phyloP scores from a whole-genome alignment of 2,888 invertebrate species.

The Proisotoma minuta region DNA sequence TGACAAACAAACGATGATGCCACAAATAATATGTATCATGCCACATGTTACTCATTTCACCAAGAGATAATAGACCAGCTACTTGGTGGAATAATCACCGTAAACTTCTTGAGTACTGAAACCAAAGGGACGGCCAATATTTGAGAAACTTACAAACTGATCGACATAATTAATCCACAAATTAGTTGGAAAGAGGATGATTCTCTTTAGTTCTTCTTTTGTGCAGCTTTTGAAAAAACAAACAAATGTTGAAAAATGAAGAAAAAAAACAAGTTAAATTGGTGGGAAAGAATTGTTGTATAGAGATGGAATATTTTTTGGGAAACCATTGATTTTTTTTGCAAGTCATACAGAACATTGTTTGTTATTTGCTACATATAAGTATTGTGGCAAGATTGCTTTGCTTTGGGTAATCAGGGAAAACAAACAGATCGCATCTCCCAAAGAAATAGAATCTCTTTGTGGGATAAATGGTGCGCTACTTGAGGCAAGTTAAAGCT shows the following conservation, averaged over 20 bases:
- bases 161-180: not conserved
- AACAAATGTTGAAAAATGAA: no score
- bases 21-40: no score
- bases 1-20: conserved; percentile 17
- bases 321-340: not conserved
- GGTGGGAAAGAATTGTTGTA: not conserved
- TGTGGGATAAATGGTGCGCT: not conserved
- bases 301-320: not conserved
- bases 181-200: no score
- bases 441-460: not conserved
- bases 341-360: not conserved
- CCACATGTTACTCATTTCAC: no score
- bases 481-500: not conserved
- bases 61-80: no score
- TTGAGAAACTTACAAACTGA: not conserved
- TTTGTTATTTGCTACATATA: not conserved
- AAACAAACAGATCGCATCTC: not conserved
- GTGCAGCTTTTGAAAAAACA: no score
- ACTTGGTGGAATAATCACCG: no score
- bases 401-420: not conserved
- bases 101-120: not conserved
- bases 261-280: not conserved
- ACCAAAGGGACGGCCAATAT: not conserved
- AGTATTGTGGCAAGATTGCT: not conserved
- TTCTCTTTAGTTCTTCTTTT: not conserved